phyloP scores from a whole-genome alignment of 2,888 invertebrate species.

The Eupeodes latifasciatus region DNA sequence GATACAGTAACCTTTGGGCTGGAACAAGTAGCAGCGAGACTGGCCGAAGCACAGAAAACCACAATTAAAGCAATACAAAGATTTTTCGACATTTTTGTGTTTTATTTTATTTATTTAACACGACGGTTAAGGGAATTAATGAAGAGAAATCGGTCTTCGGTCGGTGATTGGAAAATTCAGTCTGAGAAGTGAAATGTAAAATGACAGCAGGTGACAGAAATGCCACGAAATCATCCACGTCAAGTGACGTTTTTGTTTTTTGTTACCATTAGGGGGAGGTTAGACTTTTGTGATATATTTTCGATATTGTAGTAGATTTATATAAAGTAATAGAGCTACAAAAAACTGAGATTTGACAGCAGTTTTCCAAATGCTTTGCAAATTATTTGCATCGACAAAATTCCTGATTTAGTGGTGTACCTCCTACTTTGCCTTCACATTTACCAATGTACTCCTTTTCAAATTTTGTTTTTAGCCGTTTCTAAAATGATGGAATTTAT shows the following conservation, averaged over 20 bases:
- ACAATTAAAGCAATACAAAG: slow-evolving; percentile 78
- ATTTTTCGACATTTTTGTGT: slow-evolving; percentile 78
- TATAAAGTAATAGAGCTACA: not conserved
- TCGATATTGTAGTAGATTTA: slow-evolving; percentile 1
- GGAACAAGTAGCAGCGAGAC: slow-evolving; percentile 84
- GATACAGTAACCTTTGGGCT: slow-evolving; percentile 90
- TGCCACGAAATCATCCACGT: slow-evolving; percentile 75
- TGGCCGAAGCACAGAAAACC: slow-evolving; percentile 75
- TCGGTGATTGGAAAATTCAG: slow-evolving; percentile 53
- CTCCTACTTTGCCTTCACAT: too few relatives aligned
- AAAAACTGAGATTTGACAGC: not conserved
- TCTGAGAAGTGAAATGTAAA: slow-evolving; percentile 43
- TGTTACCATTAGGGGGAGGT: not conserved
- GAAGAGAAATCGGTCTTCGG: slow-evolving; percentile 23
- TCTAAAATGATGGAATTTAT: too few relatives aligned
- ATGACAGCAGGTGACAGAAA: slow-evolving; percentile 66
- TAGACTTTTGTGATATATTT: not conserved
- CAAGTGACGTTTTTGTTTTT: slow-evolving; percentile 55
- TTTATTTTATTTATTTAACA: slow-evolving; percentile 22
- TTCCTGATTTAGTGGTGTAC: too few relatives aligned
- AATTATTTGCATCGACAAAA: too few relatives aligned
- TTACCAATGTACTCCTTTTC: too few relatives aligned
- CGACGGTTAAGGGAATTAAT: not conserved
- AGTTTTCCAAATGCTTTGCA: too few relatives aligned
- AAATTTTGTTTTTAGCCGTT: too few relatives aligned